These are phyloP conservation scores for Drosophila virilis DNA, from an alignment of 1,140 invertebrate species.

Conservation along the genomic window DNA sequence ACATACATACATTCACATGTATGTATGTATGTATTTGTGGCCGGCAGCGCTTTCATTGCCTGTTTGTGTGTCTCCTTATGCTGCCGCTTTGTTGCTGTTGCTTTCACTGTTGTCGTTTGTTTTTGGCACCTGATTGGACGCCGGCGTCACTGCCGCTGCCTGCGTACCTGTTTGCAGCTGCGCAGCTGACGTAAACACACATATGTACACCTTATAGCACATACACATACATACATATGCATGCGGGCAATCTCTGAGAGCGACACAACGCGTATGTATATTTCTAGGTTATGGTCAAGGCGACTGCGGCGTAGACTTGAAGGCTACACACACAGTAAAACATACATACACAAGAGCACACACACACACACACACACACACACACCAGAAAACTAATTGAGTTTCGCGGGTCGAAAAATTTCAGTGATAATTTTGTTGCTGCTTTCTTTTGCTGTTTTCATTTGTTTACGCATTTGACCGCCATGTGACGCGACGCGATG, in stretches of 20 bases:
- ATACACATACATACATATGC: constrained; percentile 11
- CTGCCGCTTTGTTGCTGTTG: constrained; percentile 28
- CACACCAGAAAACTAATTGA: constrained; percentile 36
- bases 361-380: constrained; percentile 6
- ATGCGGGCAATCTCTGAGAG: constrained; percentile 45
- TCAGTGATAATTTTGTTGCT: constrained; percentile 55
- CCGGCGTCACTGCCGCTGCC: constrained; percentile 6
- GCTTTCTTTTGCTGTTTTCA: constrained; percentile 59
- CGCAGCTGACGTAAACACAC: constrained; percentile 41
- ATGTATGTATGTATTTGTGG: constrained; percentile 3
- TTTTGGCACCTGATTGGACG: constrained; percentile 58
- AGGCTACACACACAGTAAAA: constrained; percentile 55
- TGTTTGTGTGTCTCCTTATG: constrained; percentile 39
- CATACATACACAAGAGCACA: not conserved
- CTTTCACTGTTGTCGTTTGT: constrained; percentile 46
- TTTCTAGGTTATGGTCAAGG: constrained; percentile 81
- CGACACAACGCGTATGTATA: constrained; percentile 34
- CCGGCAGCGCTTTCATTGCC: constrained; percentile 22
- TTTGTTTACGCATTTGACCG: constrained; percentile 64
- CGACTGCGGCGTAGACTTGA: constrained; percentile 68
- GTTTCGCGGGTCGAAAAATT: constrained; percentile 17
- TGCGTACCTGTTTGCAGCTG: constrained; percentile 41
- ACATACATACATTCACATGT: constrained; percentile 13
- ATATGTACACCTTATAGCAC: constrained; percentile 1
- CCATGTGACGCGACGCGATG: constrained; percentile 36